Conservation (phyloP, 35 echinoderm and acorn worm species). For the Strongylocentrotus purpuratus region DNA sequence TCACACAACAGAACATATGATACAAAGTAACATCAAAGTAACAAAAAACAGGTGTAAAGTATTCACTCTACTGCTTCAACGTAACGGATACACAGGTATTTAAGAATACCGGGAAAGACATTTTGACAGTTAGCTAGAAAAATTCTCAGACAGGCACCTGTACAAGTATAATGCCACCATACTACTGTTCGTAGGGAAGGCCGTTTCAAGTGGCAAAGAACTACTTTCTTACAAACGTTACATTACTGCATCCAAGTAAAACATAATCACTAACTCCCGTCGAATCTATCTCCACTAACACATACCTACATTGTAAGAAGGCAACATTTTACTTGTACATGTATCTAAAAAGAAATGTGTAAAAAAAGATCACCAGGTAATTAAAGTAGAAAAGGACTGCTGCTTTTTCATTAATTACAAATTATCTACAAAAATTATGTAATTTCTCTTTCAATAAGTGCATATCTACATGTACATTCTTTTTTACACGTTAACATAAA, state of each 20-base stretch:
- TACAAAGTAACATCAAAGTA: neutral
- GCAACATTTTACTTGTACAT: neutral
- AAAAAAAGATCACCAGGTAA: neutral
- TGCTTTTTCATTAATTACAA: neutral
- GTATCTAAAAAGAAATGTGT: neutral
- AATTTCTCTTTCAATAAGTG: neutral
- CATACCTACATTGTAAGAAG: neutral
- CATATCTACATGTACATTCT: slow-evolving; percentile 11
- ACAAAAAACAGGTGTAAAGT: neutral
- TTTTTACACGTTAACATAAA: neutral
- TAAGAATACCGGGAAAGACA: neutral
- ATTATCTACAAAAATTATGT: neutral
- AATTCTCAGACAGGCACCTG: neutral
- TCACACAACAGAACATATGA: neutral
- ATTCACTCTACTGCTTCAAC: neutral
- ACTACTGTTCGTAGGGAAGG: neutral
- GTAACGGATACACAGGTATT: neutral
- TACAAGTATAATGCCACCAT: neutral
- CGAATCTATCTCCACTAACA: neutral
- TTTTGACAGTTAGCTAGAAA: slow-evolving; percentile 18
- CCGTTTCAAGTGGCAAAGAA: neutral
- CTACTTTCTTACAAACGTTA: neutral
- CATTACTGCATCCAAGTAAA: neutral
- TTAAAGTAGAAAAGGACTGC: slow-evolving; percentile 17
- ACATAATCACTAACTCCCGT: neutral